Evolutionary conservation across 2,797 vertebrate genomes (phyloP), one percentile per base, ranked within the genome.

Genomic region (Anas acuta): DNA sequence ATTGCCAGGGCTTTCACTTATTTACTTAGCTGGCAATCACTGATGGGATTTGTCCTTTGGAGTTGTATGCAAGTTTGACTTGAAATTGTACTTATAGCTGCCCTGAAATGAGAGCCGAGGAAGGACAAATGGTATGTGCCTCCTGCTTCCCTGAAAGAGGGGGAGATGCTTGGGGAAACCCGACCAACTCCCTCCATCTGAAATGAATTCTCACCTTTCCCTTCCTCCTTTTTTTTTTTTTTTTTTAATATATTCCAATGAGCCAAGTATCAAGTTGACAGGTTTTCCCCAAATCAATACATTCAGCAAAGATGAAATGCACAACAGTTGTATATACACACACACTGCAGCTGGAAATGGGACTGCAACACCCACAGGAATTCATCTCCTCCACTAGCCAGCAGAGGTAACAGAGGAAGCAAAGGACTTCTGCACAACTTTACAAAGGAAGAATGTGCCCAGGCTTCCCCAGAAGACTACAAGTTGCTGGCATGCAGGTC

Each of bases 381-480:
- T 12, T 70, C 2, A 5, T 16, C 26, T 21, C 33, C 22, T 60
- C 76, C 7, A 9, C 25, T 23, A n/a, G 21, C 23, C 43, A 73
- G 30, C 9, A 11, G 0, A 28, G 30, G 16, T 86, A 30, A 28
- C 1, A 60, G 2, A 35, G 0, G 1, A 65, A 76, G 11, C 14
- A 60, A 72, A 69, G n/a, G 39, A 61, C 16, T 25, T 39, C 8
- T 14, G 56, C 13, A 73, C 7, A 53, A 14, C 9, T 61, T 81
- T 18, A 30, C 16, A 35, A 79, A 57, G 8, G 1, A 54, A 6
- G 13, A 54, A 2, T 3, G 12, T n/a, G 26, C n/a, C 53, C 22
- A 26, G 43, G 5, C 13, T 53, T 53, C 25, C 51, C 51, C 51
- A 26, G 49, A 67, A 85, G 47, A 11, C 9, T 28, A 83, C 2